Conservation (phyloP, 2,888 invertebrate genomes). For the Campaea margaritaria region DNA sequence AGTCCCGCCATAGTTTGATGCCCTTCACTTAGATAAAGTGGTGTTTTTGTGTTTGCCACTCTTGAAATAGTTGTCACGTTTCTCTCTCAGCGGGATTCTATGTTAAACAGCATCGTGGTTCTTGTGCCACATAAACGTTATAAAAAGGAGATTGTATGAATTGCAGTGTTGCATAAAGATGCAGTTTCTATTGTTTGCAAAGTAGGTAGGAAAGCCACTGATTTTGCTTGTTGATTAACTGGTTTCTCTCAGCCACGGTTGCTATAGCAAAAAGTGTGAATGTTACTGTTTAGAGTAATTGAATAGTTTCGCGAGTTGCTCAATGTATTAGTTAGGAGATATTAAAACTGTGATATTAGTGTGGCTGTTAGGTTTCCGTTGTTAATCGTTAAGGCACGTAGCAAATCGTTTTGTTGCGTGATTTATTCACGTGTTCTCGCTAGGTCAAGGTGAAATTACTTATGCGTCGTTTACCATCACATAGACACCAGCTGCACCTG, state of each 20-base stretch:
- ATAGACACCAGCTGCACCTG: not conserved
- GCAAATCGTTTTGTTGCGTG: constrained; percentile 5
- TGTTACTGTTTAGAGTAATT: constrained; percentile 10
- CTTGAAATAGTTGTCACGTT: constrained; percentile 61
- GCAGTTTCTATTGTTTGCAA: constrained; percentile 42
- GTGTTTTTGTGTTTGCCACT: constrained; percentile 59
- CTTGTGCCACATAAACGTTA: constrained; percentile 31
- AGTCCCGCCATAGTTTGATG: constrained; percentile 58
- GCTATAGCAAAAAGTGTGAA: constrained; percentile 3
- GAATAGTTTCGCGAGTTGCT: constrained; percentile 3
- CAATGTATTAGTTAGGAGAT: not conserved
- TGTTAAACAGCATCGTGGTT: constrained; percentile 41
- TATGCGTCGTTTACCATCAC: not conserved
- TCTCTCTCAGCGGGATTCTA: constrained; percentile 41
- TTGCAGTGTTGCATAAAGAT: constrained; percentile 38
- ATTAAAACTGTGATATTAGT: not conserved
- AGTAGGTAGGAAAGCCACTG: constrained; percentile 25
- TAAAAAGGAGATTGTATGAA: constrained; percentile 38
- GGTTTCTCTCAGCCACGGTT: constrained; percentile 26
- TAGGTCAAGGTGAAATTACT: constrained; percentile 22
- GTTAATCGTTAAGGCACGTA: constrained; percentile 26
- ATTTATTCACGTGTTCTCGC: constrained; percentile 9
- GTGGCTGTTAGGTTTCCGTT: constrained; percentile 13
- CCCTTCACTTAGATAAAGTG: constrained; percentile 66
- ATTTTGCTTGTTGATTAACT: constrained; percentile 28